Percentiles rank a stretch among this genome's conserved stretches.
These are phyloP conservation scores for Empidonax traillii DNA, from an alignment of 2,113 vertebrate species.

Conservation along the genomic window DNA sequence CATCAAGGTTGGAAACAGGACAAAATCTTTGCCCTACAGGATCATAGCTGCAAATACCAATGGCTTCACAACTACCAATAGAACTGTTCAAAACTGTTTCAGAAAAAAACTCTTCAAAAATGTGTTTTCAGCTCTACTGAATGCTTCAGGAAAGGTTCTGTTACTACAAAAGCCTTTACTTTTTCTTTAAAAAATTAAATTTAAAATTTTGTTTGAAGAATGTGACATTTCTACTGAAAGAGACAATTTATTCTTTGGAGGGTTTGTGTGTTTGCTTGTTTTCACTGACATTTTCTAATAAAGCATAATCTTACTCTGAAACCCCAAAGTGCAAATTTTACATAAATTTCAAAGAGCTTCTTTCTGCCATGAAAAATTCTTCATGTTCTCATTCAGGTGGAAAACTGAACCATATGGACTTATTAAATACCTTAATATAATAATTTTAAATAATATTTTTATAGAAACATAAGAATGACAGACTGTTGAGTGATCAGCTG, in stretches of 20 bases:
- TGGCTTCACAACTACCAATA: background rate
- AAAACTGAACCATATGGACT: background rate
- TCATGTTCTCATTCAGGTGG: background rate
- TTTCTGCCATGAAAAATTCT: background rate
- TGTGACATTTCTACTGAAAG: background rate
- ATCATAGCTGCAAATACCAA: background rate
- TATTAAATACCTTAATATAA: background rate
- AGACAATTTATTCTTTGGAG: background rate
- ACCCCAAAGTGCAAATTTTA: background rate
- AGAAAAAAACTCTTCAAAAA: background rate
- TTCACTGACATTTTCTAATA: background rate
- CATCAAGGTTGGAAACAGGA: background rate
- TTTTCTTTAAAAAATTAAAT: background rate
- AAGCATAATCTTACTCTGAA: background rate
- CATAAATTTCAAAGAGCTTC: background rate
- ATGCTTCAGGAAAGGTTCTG: background rate
- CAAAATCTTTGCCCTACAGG: background rate
- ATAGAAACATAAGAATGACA: background rate
- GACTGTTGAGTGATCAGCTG: background rate
- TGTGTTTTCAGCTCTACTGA: background rate
- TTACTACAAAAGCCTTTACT: background rate
- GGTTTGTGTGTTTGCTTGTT: background rate
- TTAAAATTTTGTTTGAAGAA: background rate
- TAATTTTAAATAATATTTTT: background rate
- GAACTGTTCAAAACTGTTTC: background rate